These are phyloP conservation scores for Chelon auratus DNA, from an alignment of 2,797 vertebrate species.

Conservation along the genomic window DNA sequence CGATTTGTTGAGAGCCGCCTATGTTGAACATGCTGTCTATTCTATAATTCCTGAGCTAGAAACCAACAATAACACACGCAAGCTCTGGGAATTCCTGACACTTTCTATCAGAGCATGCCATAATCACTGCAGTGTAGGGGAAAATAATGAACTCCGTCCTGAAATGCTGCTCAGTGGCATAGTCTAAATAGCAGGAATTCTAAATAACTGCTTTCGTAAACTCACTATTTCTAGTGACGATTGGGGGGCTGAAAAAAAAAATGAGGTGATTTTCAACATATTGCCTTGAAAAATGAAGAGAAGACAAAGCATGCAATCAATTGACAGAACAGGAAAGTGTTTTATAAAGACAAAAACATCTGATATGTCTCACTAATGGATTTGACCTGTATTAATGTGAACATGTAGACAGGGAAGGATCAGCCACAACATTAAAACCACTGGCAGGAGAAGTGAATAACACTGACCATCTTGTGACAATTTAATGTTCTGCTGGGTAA, in stretches of 20 bases:
- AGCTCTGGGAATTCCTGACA: conserved; percentile 32
- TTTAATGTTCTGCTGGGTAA: too few species aligned
- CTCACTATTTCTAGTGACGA: conserved; percentile 8
- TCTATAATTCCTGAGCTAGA: conserved; percentile 10
- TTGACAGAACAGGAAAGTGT: neutral
- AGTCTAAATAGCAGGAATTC: conserved; percentile 1
- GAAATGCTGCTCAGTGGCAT: conserved; percentile 17
- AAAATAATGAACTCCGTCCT: conserved; percentile 23
- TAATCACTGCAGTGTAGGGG: neutral
- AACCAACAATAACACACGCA: conserved; percentile 30
- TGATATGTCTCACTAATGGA: too few species aligned
- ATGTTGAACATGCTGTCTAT: conserved; percentile 20
- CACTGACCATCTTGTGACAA: too few species aligned
- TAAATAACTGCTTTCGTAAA: conserved; percentile 24
- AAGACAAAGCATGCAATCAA: neutral
- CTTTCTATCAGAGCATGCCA: conserved; percentile 11
- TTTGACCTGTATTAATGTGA: too few species aligned
- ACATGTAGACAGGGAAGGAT: too few species aligned
- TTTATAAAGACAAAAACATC: neutral
- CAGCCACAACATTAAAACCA: too few species aligned
- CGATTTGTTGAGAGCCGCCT: conserved; percentile 29
- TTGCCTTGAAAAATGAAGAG: neutral
- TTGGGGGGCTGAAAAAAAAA: neutral
- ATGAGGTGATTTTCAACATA: conserved; percentile 1
- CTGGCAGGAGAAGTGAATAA: too few species aligned